Percentiles rank a stretch among this genome's conserved stretches.
phyloP scores from a whole-genome alignment of 2,113 vertebrate genomes.

The Merops nubicus region DNA sequence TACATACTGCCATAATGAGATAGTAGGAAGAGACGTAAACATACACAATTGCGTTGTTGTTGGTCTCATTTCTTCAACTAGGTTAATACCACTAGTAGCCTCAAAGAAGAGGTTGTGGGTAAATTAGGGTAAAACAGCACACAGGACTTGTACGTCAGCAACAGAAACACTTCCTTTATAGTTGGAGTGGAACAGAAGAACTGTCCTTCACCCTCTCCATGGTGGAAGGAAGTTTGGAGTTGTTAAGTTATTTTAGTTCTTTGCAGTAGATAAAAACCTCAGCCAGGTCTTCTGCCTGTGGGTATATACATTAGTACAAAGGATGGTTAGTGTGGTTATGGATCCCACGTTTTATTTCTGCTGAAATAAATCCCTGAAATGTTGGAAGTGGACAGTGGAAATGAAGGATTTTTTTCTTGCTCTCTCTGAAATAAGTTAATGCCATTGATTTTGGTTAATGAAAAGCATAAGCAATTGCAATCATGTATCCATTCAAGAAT shows the following conservation, averaged over 20 bases:
- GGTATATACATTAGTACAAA: neutral
- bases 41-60: neutral
- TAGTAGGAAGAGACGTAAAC: neutral
- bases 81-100: neutral
- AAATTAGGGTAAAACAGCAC: neutral
- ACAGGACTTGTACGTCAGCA: neutral
- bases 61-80: neutral
- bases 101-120: neutral
- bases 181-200: neutral
- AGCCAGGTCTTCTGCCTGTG: neutral
- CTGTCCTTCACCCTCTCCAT: conserved; percentile 27
- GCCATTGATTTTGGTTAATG: neutral
- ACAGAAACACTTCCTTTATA: neutral
- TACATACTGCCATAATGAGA: neutral
- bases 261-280: neutral
- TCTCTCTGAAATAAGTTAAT: neutral
- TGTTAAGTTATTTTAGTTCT: neutral
- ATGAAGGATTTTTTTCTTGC: neutral
- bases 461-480: neutral
- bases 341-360: neutral
- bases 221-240: conserved; percentile 27
- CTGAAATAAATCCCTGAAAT: neutral
- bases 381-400: neutral
- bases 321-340: neutral
- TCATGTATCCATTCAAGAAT: neutral